These are phyloP conservation scores for Scatophagus argus DNA, from an alignment of 2,113 vertebrate species.

Conservation along the genomic window DNA sequence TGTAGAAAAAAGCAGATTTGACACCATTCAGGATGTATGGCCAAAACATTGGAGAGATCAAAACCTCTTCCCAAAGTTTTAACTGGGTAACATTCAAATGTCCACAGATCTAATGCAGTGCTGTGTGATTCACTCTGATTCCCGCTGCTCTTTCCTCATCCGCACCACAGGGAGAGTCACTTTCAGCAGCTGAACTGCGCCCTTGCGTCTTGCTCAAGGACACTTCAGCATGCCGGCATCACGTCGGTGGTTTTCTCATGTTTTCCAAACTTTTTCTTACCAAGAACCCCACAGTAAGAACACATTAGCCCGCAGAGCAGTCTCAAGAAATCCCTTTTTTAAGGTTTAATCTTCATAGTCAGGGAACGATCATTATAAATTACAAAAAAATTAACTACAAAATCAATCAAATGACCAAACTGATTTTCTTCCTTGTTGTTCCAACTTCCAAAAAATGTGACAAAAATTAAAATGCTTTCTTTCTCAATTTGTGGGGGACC, in stretches of 20 bases:
- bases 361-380: no score
- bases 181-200: background rate
- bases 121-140: slow-evolving; percentile 2
- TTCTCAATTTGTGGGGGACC: no score
- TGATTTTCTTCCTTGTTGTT: no score
- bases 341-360: no score
- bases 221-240: background rate
- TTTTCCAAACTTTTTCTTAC: no score
- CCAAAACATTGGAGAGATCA: background rate
- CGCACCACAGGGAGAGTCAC: background rate
- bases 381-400: no score
- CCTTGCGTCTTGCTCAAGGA: background rate
- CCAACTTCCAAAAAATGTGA: no score
- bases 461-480: no score
- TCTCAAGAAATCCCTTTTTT: no score
- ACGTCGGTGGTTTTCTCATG: background rate
- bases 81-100: background rate
- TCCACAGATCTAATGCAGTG: background rate
- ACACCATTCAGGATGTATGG: background rate
- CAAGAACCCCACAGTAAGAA: no score
- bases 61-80: background rate
- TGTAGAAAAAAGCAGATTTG: background rate
- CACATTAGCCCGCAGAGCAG: no score
- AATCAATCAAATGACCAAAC: no score
- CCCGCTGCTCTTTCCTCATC: background rate